Base-by-base conservation (phyloP, 2,888 invertebrate genomes). In the Mycalesis mineus region DNA sequence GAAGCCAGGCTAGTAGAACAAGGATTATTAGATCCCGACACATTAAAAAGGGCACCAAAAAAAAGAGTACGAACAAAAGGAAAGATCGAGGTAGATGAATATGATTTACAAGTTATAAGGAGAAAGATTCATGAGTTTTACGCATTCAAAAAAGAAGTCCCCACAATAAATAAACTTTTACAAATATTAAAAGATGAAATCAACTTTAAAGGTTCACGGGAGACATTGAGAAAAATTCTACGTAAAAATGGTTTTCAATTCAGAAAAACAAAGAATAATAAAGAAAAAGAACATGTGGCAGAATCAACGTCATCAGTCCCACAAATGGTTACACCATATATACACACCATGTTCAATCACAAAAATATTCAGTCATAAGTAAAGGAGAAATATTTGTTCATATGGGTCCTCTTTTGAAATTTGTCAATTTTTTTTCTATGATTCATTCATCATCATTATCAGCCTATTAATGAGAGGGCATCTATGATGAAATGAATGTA, bases 41-140 rank as follows among this genome's bases (percentile, higher is more conserved):
- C 82, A 1, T 65, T 88, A n/a, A 86, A 83, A 65, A 84, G 82
- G 62, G 71, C 82, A 7, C 86, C 87, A 0, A 88, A 88, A 60
- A 88, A 87, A 69, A 75, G 88, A 39, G 80, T 88, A 2, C 67
- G 88, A 36, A 88, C 87, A 1, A 88, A 87, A 70, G 88, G 88
- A 14, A 86, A 83, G 66, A 88, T 88, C 57, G 88, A 88, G 70
- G 85, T 88, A 0, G 88, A 84, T 41, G 88, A 88, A 63, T 88
- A 82, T 65, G 88, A 88, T 60, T 69, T 88, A 29, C 85, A 86
- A 75, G 86, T 88, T 0, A 88, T 88, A 14, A 68, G 86, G 39
- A 71, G 87, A 49, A 88, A 88, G 65, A 87, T 88, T 31, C 88
- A 88, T n/a, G 88, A 88, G 64, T 88, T 88, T 66, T 88, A 88